Evolutionary conservation across 2,888 invertebrate species (phyloP).

Genomic region (Caenorhabditis sp.): DNA sequence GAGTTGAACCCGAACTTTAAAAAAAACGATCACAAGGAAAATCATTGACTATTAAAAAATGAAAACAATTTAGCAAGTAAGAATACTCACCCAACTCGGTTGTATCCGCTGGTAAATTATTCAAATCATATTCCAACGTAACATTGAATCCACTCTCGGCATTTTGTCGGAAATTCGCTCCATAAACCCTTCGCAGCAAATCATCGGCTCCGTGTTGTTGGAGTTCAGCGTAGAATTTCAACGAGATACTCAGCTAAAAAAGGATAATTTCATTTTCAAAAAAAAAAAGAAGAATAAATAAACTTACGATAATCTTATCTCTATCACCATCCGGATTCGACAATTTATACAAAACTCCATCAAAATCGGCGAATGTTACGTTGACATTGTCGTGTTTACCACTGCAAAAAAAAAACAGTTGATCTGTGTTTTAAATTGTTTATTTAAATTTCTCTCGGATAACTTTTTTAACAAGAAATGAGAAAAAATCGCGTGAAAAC

Average conservation of each 20-base stretch:
- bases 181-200: conserved; percentile 87
- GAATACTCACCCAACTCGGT: conserved; percentile 74
- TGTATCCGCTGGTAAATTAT: conserved; percentile 87
- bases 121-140: conserved; percentile 89
- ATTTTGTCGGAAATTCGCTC: conserved; percentile 79
- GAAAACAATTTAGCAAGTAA: too few species aligned
- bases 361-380: conserved; percentile 88
- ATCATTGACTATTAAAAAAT: too few species aligned
- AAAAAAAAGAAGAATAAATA: not conserved
- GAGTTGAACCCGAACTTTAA: too few species aligned
- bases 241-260: conserved; percentile 86
- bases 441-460: conserved; percentile 4
- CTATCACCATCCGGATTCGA: conserved; percentile 95
- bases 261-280: not conserved
- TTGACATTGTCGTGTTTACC: conserved; percentile 94
- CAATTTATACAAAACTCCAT: conserved; percentile 97
- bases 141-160: conserved; percentile 94
- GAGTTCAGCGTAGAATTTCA: conserved; percentile 93
- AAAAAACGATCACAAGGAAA: too few species aligned
- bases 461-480: too few species aligned
- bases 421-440: not conserved
- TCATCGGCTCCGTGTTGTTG: conserved; percentile 98
- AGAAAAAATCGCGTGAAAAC: too few species aligned
- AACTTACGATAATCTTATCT: conserved; percentile 91
- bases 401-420: conserved; percentile 77